Evolutionary conservation across 2,113 vertebrate species (phyloP), one percentile per base, ranked within the genome.

Genomic region (Nannospalax galili): DNA sequence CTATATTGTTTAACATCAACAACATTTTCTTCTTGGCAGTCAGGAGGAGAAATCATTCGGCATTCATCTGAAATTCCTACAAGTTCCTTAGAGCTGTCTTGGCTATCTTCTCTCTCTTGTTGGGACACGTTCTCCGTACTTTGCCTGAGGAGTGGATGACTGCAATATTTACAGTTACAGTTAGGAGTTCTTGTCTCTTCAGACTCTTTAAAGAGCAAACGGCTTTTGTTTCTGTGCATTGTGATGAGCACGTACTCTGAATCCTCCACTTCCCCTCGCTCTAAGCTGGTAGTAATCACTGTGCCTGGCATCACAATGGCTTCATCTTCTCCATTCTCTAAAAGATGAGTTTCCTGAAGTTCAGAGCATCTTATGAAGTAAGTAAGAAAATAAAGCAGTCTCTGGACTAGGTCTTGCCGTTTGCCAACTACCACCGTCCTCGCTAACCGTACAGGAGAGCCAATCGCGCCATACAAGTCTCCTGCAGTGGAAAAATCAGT

Each of bases 341-440:
- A 97, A 93, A 99, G 98, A 98, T 99, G 99, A 0, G 99, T 99
- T 98, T 99, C 99, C 96, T 99, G 98, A 80, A 99, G 98, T 95
- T 99, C 99, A 3, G 99, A 99, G 97, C 99, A 99, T 97, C 99
- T 99, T 97, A 99, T 99, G 98, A 99, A 99, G 97, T 99, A 99
- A 67, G 99, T 99, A 77, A 99, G 99, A 93, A 99, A 99, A 75
- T 99, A 99, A 82, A 99, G 99, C 93, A 99, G 98, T 20, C 99
- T 99, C 98, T 99, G 99, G 11, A 99, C 99, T 97, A 99, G 98
- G 92, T 99, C 99, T 92, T 99, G 99, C 73, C 99, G 98, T 94
- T 99, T 99, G 73, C 99, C 99, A 45, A 99, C 98, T 78, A 99
- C 99, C 11, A 99, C 99, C 2, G 99, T 99, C 93, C 99, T 98